Base-by-base conservation (phyloP, 2,888 invertebrate species). In the Agriopis marginaria region DNA sequence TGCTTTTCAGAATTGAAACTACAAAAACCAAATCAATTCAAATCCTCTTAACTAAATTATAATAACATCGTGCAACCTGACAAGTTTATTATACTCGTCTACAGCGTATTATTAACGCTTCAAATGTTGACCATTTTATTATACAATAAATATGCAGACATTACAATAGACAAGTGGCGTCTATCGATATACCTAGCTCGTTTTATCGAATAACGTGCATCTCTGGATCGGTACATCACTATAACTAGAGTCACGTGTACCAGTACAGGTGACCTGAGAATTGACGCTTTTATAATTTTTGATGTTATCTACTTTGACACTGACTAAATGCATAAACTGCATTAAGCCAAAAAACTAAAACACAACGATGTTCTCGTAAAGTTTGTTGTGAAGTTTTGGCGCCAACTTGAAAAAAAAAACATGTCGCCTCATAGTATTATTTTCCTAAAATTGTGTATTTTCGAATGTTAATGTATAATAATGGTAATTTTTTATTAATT, bases 131-230 rank as follows among this genome's bases (percentile, higher is more conserved):
- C 51, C 44, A 45, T 62, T 65, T 69, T 62, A 69, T 59, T 60
- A 61, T 61, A 55, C 51, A 56, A 65, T 69, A 69, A 69, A 69
- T 69, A 61, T 61, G 11, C n/a, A 51, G 63, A 64, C 44, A 55
- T 60, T 17, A 68, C 23, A 51, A 49, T 45, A 6, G 61, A 39
- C 60, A 40, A 49, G 49, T 60, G 49, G 60, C 62, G 62, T 63
- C 55, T 39, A 63, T 56, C 39, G 45, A 56, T 14, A 49, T 55
- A 47, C 11, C n/a, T 59, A 32, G 32, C 32, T 32, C 23, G 49
- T 50, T 59, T 59, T 56, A 63, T 60, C 64, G 47, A 50, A 44
- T 64, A 60, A 51, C 65, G 69, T 65, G 61, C 65, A 69, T 65
- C 64, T 59, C 44, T 58, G 32, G 51, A 42, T 23, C 44, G 44